Conservation (phyloP, 2,888 invertebrate genomes). For the Lasioglossum vierecki region DNA sequence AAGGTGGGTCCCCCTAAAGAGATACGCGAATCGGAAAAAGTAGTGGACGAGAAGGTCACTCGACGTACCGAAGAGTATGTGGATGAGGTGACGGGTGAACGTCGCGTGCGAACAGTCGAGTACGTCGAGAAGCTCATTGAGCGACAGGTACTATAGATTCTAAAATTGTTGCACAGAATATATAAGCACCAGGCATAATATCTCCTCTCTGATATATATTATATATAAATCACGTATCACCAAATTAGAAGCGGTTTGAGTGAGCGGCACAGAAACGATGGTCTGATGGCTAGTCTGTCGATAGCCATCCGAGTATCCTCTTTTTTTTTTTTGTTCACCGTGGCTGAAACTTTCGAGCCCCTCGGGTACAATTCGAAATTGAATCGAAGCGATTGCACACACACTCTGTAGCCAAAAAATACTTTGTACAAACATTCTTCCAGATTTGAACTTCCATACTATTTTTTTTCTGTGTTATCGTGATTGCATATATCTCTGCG, state of each 20-base stretch:
- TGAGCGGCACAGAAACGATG: slow-evolving; percentile 1
- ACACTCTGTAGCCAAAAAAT: background rate
- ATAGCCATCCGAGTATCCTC: slow-evolving; percentile 4
- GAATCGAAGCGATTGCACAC: background rate
- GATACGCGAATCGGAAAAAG: slow-evolving; percentile 95
- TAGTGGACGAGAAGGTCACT: slow-evolving; percentile 94
- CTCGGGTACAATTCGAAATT: background rate
- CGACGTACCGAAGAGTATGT: slow-evolving; percentile 94
- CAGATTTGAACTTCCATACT: background rate
- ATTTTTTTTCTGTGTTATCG: background rate
- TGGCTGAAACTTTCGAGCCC: background rate
- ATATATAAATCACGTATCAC: slow-evolving; percentile 28
- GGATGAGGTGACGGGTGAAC: slow-evolving; percentile 93
- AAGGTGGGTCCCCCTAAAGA: slow-evolving; percentile 92
- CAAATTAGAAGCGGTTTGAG: slow-evolving; percentile 13
- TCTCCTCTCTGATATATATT: slow-evolving; percentile 21
- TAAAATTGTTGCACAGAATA: slow-evolving; percentile 64
- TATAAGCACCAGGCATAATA: slow-evolving; percentile 45
- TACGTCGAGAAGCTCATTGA: slow-evolving; percentile 98
- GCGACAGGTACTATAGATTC: slow-evolving; percentile 91
- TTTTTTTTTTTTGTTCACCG: background rate
- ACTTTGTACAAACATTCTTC: background rate
- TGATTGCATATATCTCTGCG: background rate
- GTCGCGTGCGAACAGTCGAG: slow-evolving; percentile 95
- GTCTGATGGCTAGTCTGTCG: slow-evolving; percentile 3